Percentiles rank a stretch among this genome's conserved stretches.
Evolutionary conservation across 2,888 invertebrate genomes (phyloP).

Genomic region (Microplitis manilae): DNA sequence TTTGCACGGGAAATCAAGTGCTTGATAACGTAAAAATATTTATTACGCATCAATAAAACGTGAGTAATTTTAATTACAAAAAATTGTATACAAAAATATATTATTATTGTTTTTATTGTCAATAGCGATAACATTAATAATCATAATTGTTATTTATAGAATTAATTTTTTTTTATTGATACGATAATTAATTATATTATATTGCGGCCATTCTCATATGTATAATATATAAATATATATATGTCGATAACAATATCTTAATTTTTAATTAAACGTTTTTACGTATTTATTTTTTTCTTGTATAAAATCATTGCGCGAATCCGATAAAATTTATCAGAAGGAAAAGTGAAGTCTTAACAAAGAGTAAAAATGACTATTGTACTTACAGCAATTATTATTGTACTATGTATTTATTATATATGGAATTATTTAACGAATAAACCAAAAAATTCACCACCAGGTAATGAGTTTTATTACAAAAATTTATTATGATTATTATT

Average conservation of each 20-base stretch:
- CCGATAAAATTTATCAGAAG: conserved; percentile 10
- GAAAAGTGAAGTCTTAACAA: too few species aligned
- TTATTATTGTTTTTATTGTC: too few species aligned
- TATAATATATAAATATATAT: not conserved
- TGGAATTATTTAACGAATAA: conserved; percentile 51
- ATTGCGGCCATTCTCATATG: not conserved
- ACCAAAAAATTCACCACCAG: conserved; percentile 76
- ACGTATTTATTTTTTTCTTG: not conserved
- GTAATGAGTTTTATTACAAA: conserved; percentile 63
- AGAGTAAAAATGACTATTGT: conserved; percentile 41
- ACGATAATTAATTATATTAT: not conserved
- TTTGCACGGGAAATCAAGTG: too few species aligned
- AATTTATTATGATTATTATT: not conserved
- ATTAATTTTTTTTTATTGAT: not conserved
- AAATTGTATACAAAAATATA: too few species aligned
- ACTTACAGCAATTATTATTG: conserved; percentile 28
- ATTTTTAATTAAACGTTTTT: not conserved
- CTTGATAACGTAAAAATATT: too few species aligned
- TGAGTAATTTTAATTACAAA: too few species aligned
- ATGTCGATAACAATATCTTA: not conserved
- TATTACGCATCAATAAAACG: too few species aligned
- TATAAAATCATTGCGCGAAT: not conserved
- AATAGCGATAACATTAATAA: too few species aligned
- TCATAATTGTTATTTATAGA: not conserved
- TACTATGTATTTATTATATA: conserved; percentile 47